A percentile compares a stretch with the other conserved stretches of the same genome.
These are phyloP conservation scores for Labeo catla DNA, from an alignment of 2,113 vertebrate genomes.

Conservation along the genomic window DNA sequence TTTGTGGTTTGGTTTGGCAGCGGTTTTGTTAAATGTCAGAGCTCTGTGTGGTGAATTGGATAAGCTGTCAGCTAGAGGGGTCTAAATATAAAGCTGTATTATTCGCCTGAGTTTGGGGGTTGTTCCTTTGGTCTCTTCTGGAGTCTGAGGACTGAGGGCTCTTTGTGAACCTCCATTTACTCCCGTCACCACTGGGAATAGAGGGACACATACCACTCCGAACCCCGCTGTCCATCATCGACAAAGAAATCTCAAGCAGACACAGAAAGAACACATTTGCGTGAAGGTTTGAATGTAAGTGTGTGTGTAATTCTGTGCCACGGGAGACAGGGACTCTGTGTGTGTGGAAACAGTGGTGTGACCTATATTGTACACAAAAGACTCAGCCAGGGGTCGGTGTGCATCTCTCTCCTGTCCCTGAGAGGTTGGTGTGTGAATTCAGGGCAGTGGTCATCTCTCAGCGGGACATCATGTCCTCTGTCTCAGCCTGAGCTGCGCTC, in stretches of 20 bases:
- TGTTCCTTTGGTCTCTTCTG: slow-evolving; percentile 37
- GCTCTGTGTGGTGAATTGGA: slow-evolving; percentile 14
- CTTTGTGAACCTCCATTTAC: slow-evolving; percentile 36
- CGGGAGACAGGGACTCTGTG: background rate
- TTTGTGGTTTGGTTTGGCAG: slow-evolving; percentile 29
- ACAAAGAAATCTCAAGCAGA: slow-evolving; percentile 35
- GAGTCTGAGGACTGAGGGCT: slow-evolving; percentile 42
- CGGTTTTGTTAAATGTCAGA: slow-evolving; percentile 52
- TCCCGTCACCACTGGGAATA: slow-evolving; percentile 9
- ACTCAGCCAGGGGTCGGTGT: slow-evolving; percentile 39
- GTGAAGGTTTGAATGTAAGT: background rate
- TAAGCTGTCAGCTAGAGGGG: slow-evolving; percentile 42
- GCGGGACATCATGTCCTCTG: slow-evolving; percentile 47
- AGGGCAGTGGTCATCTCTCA: slow-evolving; percentile 38
- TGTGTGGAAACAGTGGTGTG: slow-evolving; percentile 28
- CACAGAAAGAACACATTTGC: background rate
- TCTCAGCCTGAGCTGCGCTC: slow-evolving; percentile 27
- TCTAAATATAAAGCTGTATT: slow-evolving; percentile 59
- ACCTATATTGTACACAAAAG: slow-evolving; percentile 37
- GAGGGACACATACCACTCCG: slow-evolving; percentile 40
- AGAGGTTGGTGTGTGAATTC: slow-evolving; percentile 17
- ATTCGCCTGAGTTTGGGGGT: slow-evolving; percentile 20
- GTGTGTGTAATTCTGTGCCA: slow-evolving; percentile 4
- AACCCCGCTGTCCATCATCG: slow-evolving; percentile 40
- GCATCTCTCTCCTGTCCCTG: background rate